Evolutionary conservation across 2,113 vertebrate genomes (phyloP).

Genomic region (Corythornis vintsioides): DNA sequence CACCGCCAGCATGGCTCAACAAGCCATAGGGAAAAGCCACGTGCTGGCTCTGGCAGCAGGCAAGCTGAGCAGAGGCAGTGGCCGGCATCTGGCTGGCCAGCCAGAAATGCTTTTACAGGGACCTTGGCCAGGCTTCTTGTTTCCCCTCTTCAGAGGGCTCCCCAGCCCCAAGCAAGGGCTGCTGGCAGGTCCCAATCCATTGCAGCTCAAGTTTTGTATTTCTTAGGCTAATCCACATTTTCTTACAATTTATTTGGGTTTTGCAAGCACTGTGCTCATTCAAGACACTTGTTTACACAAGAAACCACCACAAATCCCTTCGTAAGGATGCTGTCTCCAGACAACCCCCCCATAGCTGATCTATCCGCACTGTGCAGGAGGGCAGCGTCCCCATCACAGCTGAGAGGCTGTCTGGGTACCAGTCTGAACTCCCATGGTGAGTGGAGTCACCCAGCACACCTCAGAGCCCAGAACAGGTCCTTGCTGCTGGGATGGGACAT

Average conservation of each 20-base stretch:
- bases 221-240: slow-evolving; percentile 31
- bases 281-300: background rate
- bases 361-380: fast-evolving
- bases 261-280: background rate
- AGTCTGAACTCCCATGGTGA: background rate
- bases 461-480: background rate
- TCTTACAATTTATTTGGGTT: slow-evolving; percentile 33
- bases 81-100: background rate
- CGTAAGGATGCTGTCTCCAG: background rate
- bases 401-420: background rate
- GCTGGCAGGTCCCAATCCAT: background rate
- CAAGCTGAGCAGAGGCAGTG: fast-evolving
- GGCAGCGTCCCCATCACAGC: background rate
- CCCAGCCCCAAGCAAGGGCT: background rate
- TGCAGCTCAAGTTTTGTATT: background rate
- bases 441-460: fast-evolving
- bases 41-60: background rate
- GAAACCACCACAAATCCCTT: background rate
- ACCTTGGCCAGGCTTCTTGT: background rate
- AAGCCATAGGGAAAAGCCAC: background rate
- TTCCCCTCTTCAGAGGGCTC: background rate
- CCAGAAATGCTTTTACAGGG: background rate
- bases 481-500: background rate
- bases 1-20: fast-evolving
- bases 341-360: background rate